phyloP scores from a whole-genome alignment of 2,797 vertebrate genomes.

The Nyctibius grandis region DNA sequence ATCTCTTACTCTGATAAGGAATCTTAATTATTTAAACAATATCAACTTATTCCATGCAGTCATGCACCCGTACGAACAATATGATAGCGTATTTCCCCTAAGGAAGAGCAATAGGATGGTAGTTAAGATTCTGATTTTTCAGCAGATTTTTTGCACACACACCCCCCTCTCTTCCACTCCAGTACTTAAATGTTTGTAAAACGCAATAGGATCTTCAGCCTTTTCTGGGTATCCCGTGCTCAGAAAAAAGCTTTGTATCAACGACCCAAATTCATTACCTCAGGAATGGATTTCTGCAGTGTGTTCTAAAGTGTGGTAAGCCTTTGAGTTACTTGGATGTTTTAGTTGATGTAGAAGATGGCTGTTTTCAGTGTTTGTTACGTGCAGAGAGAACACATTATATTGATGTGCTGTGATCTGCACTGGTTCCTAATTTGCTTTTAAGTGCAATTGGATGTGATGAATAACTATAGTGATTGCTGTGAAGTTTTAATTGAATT shows the following conservation, averaged over 20 bases:
- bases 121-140: not conserved
- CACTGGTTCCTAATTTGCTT: not conserved
- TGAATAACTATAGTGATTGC: not conserved
- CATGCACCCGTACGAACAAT: rapidly evolving
- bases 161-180: rapidly evolving
- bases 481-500: not conserved
- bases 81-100: not conserved
- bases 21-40: not conserved
- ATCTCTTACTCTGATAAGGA: not conserved
- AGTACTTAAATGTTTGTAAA: not conserved
- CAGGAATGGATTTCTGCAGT: not conserved
- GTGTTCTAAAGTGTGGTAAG: not conserved
- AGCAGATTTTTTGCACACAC: not conserved
- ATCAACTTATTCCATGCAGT: not conserved
- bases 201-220: not conserved
- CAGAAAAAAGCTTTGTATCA: not conserved
- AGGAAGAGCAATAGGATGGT: not conserved
- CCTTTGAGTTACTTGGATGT: not conserved
- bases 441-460: constrained; percentile 20
- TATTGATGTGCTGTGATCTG: not conserved
- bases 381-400: not conserved
- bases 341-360: not conserved
- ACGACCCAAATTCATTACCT: not conserved
- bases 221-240: not conserved
- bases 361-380: not conserved